Evolutionary conservation across 2,888 invertebrate genomes (phyloP), one percentile per base, ranked within the genome.

Genomic region (Dioctria linearis): DNA sequence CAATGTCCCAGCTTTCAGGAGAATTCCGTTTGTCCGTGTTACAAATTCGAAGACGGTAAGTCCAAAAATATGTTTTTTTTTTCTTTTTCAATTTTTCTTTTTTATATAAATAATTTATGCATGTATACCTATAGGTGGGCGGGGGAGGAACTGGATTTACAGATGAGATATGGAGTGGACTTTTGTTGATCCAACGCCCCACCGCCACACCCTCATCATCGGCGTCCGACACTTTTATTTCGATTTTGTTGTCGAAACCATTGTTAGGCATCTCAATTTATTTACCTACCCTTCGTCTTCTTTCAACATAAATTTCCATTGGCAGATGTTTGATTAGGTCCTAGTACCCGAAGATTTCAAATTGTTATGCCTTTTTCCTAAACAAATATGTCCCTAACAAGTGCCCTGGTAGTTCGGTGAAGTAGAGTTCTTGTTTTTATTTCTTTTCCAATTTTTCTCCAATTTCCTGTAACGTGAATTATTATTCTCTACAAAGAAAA

Each of bases 11-110:
- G 93, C 86, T 91, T 93, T 86, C 92, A 94, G 86, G 93, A 93
- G 85, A 94, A 94, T 88, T 94, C 94, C 61, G 94, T 94, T 84
- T 97, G 97, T 88, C 95, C 96, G 5, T 97, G 97, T 90, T 96
- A 96, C 91, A 95, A 95, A 88, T 95, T 96, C 89, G 96, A 96
- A 90, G 96, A 96, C 90, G 96, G 92, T 92, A 89, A 87, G 91
- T 76, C 63, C 63, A 39, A 3, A 25, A 25, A 25, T 54, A 11
- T 13, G 49, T 25, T 43, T 67, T 63, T 67, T 46, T 67, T 49
- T 71, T 71, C 39, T 54, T 59, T 39, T 2, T 25, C 25, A 25
- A 25, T 25, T 25, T 25, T 25, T 25, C 25, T 42, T n/a, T 25
- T 46, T 46, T 46, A 54, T 25, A 25, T 25, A 54, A 54, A 46